Conservation (phyloP, 1,140 invertebrate genomes). For the Bilobella aurantiaca region DNA sequence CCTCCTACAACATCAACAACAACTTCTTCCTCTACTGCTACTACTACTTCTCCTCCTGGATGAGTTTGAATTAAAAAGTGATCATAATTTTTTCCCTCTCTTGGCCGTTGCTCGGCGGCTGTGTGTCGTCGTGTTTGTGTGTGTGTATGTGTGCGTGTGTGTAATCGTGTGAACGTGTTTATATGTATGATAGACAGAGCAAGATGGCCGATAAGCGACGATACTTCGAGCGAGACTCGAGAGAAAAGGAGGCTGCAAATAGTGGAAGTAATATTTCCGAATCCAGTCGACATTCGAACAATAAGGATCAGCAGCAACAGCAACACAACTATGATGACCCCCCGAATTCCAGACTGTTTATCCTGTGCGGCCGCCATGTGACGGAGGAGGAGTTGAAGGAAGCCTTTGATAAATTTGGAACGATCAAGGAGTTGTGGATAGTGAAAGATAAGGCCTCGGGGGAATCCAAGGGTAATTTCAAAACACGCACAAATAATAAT, state of each 20-base stretch:
- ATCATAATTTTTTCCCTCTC: no score
- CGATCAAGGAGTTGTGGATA: slow-evolving; percentile 77
- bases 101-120: no score
- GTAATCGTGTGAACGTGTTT: no score
- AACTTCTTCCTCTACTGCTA: no score
- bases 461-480: slow-evolving; percentile 69
- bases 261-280: slow-evolving; percentile 18
- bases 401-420: slow-evolving; percentile 68
- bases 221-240: slow-evolving; percentile 31
- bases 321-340: slow-evolving; percentile 60
- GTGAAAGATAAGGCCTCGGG: slow-evolving; percentile 73
- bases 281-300: neutral
- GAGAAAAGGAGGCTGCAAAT: slow-evolving; percentile 25
- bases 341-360: slow-evolving; percentile 74
- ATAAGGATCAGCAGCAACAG: slow-evolving; percentile 16
- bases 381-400: slow-evolving; percentile 69
- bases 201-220: slow-evolving; percentile 35
- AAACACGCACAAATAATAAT: neutral
- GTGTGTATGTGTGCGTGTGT: no score
- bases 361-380: slow-evolving; percentile 70
- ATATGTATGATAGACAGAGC: no score
- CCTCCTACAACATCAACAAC: no score
- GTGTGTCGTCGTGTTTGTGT: no score
- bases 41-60: no score
- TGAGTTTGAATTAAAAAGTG: no score